Percentiles rank a stretch among this genome's conserved stretches.
Evolutionary conservation across 2,888 invertebrate species (phyloP).

Genomic region (Heteromurus nitidus): DNA sequence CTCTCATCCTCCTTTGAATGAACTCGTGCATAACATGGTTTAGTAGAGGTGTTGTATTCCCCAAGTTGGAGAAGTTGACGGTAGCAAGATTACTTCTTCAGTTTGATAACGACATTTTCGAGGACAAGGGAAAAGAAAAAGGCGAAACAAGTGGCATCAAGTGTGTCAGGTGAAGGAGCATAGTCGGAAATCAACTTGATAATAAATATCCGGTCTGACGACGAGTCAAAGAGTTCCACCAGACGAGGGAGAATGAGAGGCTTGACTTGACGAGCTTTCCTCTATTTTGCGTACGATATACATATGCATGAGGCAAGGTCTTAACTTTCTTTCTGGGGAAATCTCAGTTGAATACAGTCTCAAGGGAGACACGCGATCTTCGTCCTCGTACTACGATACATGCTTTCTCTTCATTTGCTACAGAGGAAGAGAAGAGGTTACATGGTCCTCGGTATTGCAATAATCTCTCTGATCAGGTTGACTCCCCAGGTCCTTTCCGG

Average conservation of each 20-base stretch:
- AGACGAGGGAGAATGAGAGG: no score
- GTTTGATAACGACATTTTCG: no score
- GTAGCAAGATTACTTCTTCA: neutral
- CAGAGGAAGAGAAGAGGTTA: no score
- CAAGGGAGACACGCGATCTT: slow-evolving; percentile 12
- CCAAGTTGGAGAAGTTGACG: neutral
- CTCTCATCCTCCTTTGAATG: neutral
- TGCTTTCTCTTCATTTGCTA: neutral
- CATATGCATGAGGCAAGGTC: neutral
- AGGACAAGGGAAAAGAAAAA: neutral
- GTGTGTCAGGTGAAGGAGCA: slow-evolving; percentile 10
- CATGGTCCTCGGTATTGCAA: neutral
- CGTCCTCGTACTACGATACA: slow-evolving; percentile 2
- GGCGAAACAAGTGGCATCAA: neutral
- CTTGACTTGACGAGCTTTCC: no score
- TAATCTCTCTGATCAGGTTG: no score
- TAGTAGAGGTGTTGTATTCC: neutral
- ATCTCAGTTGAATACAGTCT: slow-evolving; percentile 14
- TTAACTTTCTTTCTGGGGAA: slow-evolving; percentile 6
- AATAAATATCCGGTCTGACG: no score
- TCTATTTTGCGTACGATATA: neutral
- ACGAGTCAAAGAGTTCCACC: no score
- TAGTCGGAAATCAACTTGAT: no score
- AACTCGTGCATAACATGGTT: slow-evolving; percentile 6
- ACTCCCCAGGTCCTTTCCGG: no score